These are phyloP conservation scores for Brachionus paranguensis DNA, from an alignment of 1,140 invertebrate genomes.

Conservation along the genomic window DNA sequence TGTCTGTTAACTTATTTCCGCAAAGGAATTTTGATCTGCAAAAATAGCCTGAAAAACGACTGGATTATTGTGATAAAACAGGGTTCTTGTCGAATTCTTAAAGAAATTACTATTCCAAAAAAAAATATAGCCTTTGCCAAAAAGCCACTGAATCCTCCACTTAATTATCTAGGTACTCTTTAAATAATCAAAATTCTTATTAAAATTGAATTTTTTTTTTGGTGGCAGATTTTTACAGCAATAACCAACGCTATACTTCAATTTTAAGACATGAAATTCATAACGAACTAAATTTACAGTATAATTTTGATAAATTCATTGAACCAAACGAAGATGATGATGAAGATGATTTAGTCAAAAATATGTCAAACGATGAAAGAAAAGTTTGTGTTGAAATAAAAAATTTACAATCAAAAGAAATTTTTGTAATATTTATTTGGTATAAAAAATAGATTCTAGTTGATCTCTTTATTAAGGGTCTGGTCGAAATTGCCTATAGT, in stretches of 20 bases:
- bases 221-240: conserved; percentile 3
- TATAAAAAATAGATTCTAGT: background rate
- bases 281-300: conserved; percentile 14
- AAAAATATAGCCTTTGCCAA: background rate
- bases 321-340: background rate
- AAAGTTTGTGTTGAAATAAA: background rate
- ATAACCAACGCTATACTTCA: conserved; percentile 12
- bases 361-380: background rate
- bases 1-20: conserved; percentile 51
- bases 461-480: background rate
- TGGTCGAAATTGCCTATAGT: background rate
- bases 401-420: background rate
- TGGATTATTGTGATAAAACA: conserved; percentile 41
- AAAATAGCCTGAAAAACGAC: conserved; percentile 39
- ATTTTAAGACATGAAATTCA: conserved; percentile 1
- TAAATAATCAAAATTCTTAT: background rate
- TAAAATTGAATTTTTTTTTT: background rate
- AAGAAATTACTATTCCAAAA: conserved; percentile 23
- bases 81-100: conserved; percentile 41
- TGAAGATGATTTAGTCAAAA: background rate
- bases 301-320: background rate
- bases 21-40: conserved; percentile 42
- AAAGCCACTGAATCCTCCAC: background rate
- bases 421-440: background rate
- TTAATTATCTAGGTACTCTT: background rate